Evolutionary conservation across 2,888 invertebrate genomes (phyloP).

Genomic region (Patella caerulea): DNA sequence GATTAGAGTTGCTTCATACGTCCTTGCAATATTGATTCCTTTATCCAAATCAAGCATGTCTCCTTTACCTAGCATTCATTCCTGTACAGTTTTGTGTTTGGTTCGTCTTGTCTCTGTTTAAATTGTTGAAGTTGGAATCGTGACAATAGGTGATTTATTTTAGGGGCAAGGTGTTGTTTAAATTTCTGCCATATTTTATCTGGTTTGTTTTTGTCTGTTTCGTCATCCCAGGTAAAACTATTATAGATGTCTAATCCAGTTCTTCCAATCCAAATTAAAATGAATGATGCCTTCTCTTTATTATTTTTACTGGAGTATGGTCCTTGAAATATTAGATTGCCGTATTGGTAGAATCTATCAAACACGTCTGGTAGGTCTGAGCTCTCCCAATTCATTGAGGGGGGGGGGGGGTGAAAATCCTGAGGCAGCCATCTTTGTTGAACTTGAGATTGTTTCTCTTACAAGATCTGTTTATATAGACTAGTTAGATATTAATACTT

Average conservation of each 20-base stretch:
- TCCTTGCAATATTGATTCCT: not conserved
- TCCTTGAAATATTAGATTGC: conserved; percentile 8
- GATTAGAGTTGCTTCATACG: not conserved
- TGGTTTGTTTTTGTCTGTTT: conserved; percentile 6
- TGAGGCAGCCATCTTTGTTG: not conserved
- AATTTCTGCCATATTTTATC: not conserved
- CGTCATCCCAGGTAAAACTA: not conserved
- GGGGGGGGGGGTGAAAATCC: not conserved
- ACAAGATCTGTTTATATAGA: no score
- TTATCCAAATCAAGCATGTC: not conserved
- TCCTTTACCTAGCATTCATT: not conserved
- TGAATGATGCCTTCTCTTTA: not conserved
- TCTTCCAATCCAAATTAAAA: conserved; percentile 6
- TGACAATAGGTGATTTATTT: not conserved
- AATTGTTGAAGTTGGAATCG: not conserved
- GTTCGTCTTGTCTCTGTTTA: no score
- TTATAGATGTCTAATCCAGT: conserved; percentile 1
- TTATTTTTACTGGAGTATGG: not conserved
- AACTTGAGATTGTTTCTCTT: no score
- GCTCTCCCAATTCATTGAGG: not conserved
- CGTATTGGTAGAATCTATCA: not conserved
- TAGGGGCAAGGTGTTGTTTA: not conserved
- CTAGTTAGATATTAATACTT: no score
- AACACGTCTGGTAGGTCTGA: not conserved
- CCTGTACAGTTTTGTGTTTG: not conserved